phyloP scores from a whole-genome alignment of 2,113 vertebrate species.

The Isichthys henryi region DNA sequence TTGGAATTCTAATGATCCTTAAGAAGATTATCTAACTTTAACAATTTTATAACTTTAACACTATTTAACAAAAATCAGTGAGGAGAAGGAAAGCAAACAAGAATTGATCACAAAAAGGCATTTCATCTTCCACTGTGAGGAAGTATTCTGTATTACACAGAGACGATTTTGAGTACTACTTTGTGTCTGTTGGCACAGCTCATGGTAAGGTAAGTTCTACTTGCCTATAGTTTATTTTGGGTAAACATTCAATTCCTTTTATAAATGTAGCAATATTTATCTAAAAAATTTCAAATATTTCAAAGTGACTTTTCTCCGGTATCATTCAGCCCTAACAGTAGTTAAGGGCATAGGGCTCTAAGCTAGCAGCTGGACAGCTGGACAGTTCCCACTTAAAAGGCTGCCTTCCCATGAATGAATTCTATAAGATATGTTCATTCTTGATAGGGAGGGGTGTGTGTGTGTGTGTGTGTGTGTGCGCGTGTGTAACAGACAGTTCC shows the following conservation, averaged over 20 bases:
- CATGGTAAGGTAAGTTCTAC: background rate
- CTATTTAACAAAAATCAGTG: background rate
- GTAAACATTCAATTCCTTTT: background rate
- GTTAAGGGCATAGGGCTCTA: no score
- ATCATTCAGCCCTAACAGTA: background rate
- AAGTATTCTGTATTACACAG: background rate
- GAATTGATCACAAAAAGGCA: background rate
- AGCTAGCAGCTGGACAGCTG: background rate
- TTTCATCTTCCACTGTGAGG: background rate
- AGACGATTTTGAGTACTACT: background rate
- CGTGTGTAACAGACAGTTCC: no score
- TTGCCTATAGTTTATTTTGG: background rate
- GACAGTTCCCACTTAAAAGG: background rate
- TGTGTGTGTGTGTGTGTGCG: background rate
- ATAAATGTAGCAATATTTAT: background rate
- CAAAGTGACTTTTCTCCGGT: background rate
- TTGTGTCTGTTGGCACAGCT: background rate
- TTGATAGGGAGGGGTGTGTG: background rate
- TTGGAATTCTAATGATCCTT: background rate
- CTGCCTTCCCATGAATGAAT: background rate
- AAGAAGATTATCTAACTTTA: background rate
- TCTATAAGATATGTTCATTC: background rate
- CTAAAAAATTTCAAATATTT: background rate
- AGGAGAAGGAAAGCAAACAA: background rate
- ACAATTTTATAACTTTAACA: no score